Base-by-base conservation (phyloP, 1,140 invertebrate genomes). In the Drosophila kikkawai region DNA sequence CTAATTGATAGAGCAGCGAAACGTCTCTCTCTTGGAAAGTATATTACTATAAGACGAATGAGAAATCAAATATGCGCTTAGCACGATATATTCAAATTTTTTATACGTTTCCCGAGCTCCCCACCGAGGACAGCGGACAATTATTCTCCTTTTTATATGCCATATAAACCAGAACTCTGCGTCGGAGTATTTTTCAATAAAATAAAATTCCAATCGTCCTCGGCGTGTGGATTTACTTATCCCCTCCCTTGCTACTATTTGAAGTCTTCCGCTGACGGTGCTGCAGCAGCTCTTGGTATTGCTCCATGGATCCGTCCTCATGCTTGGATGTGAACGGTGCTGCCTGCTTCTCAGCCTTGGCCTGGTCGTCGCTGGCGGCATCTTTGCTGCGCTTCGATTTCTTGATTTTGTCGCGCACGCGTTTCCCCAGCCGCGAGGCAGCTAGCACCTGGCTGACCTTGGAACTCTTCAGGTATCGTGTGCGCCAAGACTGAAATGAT, bases 351-450 rank as follows among this genome's bases (percentile, higher is more conserved):
- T 71, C 41, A 42, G 60, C 55, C 39, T 77, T 63, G n/a, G 67
- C 55, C 36, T 73, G 61, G 34, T 66, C 37, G 29, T 73, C 74
- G 41, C 70, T 39, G 12, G 41, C 60, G 32, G 57, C 22, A 17
- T 41, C 44, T 50, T 76, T 85, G 32, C 59, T 57, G 17, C 90
- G 94, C 75, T 95, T 94, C 19, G 94, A 88, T 77, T 94, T 93
- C 73, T 93, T 94, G 75, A 95, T 94, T 83, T 95, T 95, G 77
- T 94, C 94, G 60, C 94, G 91, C 19, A 95, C 80, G 58, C 94
- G 94, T 74, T 94, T 95, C 15, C 94, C 91, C 42, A 95, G 92
- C 34, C 93, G 93, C 11, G 94, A 93, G 13, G 93, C 94, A 5
- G 92, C 93, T 42, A 95, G 75, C 9, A 95, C 94, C 73, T 92